phyloP scores from a whole-genome alignment of 2,797 vertebrate genomes.

The Lerista edwardsae region DNA sequence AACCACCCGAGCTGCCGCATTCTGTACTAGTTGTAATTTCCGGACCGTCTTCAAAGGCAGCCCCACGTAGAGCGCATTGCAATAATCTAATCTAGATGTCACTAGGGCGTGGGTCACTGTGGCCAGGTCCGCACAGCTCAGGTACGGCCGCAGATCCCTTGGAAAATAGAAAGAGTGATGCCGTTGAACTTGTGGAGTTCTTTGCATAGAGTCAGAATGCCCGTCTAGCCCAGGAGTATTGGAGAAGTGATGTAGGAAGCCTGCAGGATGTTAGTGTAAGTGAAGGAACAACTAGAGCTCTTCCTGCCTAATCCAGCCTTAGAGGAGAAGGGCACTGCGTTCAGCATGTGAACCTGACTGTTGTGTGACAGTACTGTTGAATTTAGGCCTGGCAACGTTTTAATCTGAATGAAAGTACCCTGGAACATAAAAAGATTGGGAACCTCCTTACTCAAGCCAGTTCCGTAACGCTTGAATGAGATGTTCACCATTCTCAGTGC shows the following conservation, averaged over 20 bases:
- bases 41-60: too few relatives aligned
- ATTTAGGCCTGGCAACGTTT: neutral
- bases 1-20: too few relatives aligned
- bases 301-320: neutral
- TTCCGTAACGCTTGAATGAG: neutral
- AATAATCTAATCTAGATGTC: too few relatives aligned
- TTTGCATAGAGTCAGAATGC: neutral
- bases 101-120: too few relatives aligned
- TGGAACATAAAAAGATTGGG: neutral
- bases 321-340: neutral
- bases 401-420: neutral
- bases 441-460: neutral
- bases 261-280: neutral
- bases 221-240: neutral
- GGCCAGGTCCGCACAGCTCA: too few relatives aligned
- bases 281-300: neutral
- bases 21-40: too few relatives aligned
- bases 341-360: neutral
- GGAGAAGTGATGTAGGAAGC: neutral
- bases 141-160: too few relatives aligned
- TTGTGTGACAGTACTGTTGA: neutral
- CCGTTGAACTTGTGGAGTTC: neutral
- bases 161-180: neutral
- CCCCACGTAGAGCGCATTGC: too few relatives aligned
- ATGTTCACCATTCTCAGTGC: neutral